Percentiles rank a stretch among this genome's conserved stretches.
Conservation (phyloP, 1,140 invertebrate genomes). For the Drosophila nikananu region DNA sequence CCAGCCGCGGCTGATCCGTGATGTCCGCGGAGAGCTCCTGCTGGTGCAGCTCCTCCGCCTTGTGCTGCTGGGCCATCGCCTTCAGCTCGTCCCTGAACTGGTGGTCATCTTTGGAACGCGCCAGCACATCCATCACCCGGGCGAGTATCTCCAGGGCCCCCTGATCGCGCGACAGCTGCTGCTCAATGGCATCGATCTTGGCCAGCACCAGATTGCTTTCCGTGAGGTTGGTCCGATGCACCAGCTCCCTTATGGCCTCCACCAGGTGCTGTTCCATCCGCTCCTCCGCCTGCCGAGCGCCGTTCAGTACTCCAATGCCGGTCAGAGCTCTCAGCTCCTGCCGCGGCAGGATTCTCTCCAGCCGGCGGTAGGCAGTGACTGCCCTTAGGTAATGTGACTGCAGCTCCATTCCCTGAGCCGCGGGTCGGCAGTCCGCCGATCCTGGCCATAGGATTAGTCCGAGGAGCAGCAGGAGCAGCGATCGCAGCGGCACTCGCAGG, state of each 20-base stretch:
- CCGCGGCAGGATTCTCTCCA: conserved; percentile 58
- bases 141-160: conserved; percentile 67
- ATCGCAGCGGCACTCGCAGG: conserved; percentile 12
- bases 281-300: conserved; percentile 65
- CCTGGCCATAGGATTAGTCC: conserved; percentile 10
- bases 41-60: conserved; percentile 25
- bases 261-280: conserved; percentile 74
- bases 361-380: conserved; percentile 61
- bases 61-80: conserved; percentile 33
- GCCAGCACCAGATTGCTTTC: conserved; percentile 32
- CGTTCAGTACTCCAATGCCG: conserved; percentile 71
- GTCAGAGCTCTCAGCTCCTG: conserved; percentile 67
- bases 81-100: conserved; percentile 56
- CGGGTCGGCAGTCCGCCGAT: not conserved
- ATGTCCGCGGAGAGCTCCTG: conserved; percentile 36
- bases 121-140: conserved; percentile 69
- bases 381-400: conserved; percentile 69
- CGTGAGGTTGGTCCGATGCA: conserved; percentile 35
- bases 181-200: conserved; percentile 74
- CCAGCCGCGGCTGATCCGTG: conserved; percentile 23
- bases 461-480: conserved; percentile 17
- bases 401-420: conserved; percentile 29
- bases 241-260: conserved; percentile 53
- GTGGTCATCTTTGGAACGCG: conserved; percentile 46
- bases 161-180: conserved; percentile 65